Percentiles rank a stretch among this genome's conserved stretches.
These are phyloP conservation scores for Linnaemya vulpina DNA, from an alignment of 2,888 invertebrate species.

Conservation along the genomic window DNA sequence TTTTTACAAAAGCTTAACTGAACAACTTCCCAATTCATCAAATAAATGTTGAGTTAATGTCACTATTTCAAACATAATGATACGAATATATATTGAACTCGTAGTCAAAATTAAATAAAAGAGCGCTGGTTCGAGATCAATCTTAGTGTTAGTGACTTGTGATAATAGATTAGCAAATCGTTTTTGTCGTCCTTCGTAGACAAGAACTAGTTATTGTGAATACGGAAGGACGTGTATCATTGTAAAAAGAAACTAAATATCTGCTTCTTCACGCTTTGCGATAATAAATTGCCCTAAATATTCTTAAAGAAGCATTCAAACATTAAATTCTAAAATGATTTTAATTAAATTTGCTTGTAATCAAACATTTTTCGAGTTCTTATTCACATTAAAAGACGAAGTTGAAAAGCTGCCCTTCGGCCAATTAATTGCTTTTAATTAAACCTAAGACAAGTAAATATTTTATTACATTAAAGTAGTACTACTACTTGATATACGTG, in stretches of 20 bases:
- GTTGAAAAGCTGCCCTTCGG: slow-evolving; percentile 47
- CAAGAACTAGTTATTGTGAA: too few relatives aligned
- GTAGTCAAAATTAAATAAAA: too few relatives aligned
- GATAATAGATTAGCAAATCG: too few relatives aligned
- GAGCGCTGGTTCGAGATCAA: too few relatives aligned
- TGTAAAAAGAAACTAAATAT: neutral
- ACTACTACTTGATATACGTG: slow-evolving; percentile 21
- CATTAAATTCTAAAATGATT: slow-evolving; percentile 11
- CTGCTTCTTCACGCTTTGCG: neutral
- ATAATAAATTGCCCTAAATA: neutral
- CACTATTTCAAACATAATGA: too few relatives aligned
- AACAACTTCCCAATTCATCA: too few relatives aligned
- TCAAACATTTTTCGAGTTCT: neutral
- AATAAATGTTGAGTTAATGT: too few relatives aligned
- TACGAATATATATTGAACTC: too few relatives aligned
- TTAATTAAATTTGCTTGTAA: slow-evolving; percentile 29
- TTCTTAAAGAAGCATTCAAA: neutral
- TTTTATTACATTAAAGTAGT: slow-evolving; percentile 64
- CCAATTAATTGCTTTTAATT: slow-evolving; percentile 72
- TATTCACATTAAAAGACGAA: neutral
- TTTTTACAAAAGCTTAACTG: too few relatives aligned
- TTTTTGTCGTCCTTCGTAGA: too few relatives aligned
- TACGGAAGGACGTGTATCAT: too few relatives aligned
- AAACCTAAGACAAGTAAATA: slow-evolving; percentile 66
- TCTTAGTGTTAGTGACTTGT: too few relatives aligned